A percentile compares a stretch with the other conserved stretches of the same genome.
Evolutionary conservation across 2,113 vertebrate genomes (phyloP).

Genomic region (Ornithorhynchus anatinus): DNA sequence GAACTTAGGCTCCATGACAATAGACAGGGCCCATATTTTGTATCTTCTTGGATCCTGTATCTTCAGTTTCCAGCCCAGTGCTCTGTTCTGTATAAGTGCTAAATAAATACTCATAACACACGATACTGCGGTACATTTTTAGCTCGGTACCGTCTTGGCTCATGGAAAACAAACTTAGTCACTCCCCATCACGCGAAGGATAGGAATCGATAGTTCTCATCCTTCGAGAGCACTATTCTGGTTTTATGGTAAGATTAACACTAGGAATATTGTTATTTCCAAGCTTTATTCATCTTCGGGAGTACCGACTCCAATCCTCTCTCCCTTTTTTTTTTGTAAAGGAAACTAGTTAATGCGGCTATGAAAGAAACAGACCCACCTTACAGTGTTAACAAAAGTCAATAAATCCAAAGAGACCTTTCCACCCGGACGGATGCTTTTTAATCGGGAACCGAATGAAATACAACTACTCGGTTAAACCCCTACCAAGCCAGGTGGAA

Average conservation of each 20-base stretch:
- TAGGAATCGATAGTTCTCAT: slow-evolving; percentile 51
- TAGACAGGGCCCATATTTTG: no score
- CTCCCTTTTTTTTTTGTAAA: slow-evolving; percentile 53
- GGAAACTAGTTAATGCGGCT: slow-evolving; percentile 41
- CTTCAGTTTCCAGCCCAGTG: no score
- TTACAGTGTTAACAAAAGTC: slow-evolving; percentile 45
- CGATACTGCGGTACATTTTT: slow-evolving; percentile 48
- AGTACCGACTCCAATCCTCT: slow-evolving; percentile 29
- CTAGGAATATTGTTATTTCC: slow-evolving; percentile 52
- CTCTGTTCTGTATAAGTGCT: no score
- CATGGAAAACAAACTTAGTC: slow-evolving; percentile 53
- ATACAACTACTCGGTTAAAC: slow-evolving; percentile 5
- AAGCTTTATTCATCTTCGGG: slow-evolving; percentile 34
- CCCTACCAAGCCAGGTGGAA: background rate
- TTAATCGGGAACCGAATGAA: background rate
- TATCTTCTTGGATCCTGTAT: no score
- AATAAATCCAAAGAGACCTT: slow-evolving; percentile 36
- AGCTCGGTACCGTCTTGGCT: slow-evolving; percentile 49
- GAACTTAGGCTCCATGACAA: no score
- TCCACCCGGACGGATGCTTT: background rate
- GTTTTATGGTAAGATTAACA: slow-evolving; percentile 62
- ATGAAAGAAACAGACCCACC: slow-evolving; percentile 57
- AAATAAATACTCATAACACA: no score
- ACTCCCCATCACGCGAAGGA: slow-evolving; percentile 43
- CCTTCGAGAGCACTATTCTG: slow-evolving; percentile 30